These are phyloP conservation scores for Pangasius mekongensis DNA, from an alignment of 2,797 vertebrate species.

Conservation along the genomic window DNA sequence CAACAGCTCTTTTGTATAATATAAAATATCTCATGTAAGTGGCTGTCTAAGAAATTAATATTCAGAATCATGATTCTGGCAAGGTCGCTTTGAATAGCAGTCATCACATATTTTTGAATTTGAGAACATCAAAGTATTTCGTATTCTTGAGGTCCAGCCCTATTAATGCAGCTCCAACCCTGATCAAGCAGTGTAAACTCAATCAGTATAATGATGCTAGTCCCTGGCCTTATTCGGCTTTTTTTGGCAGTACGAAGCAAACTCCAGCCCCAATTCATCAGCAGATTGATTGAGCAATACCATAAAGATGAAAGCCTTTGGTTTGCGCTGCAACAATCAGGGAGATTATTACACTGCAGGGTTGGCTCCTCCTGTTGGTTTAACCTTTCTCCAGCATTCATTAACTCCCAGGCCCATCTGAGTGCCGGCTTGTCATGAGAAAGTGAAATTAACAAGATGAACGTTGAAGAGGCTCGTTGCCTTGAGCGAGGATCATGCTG, in stretches of 20 bases:
- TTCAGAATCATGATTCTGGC: conserved; percentile 35
- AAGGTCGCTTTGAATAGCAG: conserved; percentile 41
- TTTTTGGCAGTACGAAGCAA: conserved; percentile 49
- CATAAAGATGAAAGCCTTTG: conserved; percentile 69
- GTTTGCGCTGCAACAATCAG: conserved; percentile 54
- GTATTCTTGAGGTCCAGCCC: conserved; percentile 33
- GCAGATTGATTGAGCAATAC: conserved; percentile 74
- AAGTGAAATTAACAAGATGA: conserved; percentile 78
- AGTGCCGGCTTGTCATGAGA: conserved; percentile 76
- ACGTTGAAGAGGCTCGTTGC: conserved; percentile 71
- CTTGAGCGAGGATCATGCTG: conserved; percentile 69
- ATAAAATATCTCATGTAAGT: background rate
- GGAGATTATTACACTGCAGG: conserved; percentile 74
- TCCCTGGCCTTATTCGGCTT: conserved; percentile 48
- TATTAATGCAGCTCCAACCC: conserved; percentile 48
- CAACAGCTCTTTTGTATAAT: too few species aligned
- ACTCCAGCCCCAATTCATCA: conserved; percentile 67
- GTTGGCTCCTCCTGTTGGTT: conserved; percentile 79
- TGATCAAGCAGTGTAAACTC: conserved; percentile 52
- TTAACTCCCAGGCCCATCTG: conserved; percentile 74
- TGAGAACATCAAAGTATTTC: conserved; percentile 28
- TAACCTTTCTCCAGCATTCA: conserved; percentile 81
- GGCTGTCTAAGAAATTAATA: background rate
- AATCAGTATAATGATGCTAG: conserved; percentile 50
- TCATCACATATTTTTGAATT: conserved; percentile 35